Base-by-base conservation (phyloP, 2,113 vertebrate species). In the Myanophis thanlyinensis region DNA sequence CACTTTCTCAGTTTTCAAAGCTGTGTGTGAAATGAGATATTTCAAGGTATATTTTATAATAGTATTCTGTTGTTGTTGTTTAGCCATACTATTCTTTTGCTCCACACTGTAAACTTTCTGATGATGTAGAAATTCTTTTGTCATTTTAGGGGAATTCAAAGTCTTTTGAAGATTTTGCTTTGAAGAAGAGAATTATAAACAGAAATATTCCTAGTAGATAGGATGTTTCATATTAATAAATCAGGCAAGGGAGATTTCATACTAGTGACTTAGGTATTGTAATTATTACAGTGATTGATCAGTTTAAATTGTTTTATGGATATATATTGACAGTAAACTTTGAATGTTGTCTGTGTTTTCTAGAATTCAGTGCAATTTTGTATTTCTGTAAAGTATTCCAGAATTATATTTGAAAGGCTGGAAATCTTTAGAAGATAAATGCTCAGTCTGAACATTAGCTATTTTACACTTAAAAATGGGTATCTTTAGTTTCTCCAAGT, bases 381-480 rank as follows among this genome's bases (percentile, higher is more conserved):
- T 80, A 80, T 46, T 94, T 59, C 47, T 62, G 49, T 88, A 62
- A 22, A 92, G 54, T 94, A 89, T 3, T 85, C 22, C 47, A 40
- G 92, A 59, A 62, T 93, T 91, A 95, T 80, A 4, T 90, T 80
- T 86, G 84, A 80, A 52, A 67, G 40, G 13, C n/a, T 56, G 73
- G 86, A 89, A 86, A 30, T 51, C 46, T 89, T 87, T 11, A 59
- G 15, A 85, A 91, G 52, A 40, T 35, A 7, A 30, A 56, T 89
- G 25, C 54, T 89, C 13, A 67, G 4, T 67, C 27, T 93, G 27
- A 59, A 51, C 67, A 49, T 80, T 88, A 47, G 22, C 48, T 92
- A 40, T 5, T 9, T 84, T 84, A 53, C 13, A 86, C 73, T 62
- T 91, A 85, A 46, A 18, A 85, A 46, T 62, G 89, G 46, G n/a